phyloP scores from a whole-genome alignment of 2,888 invertebrate genomes.

The Mythimna pallens region DNA sequence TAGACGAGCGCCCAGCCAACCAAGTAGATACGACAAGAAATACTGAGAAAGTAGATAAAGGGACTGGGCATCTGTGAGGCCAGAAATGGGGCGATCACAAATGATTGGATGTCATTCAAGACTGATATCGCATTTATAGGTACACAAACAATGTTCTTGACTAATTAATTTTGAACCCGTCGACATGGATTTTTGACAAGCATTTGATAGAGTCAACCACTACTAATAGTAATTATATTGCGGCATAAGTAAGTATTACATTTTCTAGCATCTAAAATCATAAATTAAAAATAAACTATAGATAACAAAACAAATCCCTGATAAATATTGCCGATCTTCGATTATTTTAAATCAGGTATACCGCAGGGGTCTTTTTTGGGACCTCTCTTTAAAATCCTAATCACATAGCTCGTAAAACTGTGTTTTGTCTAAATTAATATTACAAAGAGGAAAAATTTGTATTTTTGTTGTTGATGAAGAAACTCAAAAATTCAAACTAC shows the following conservation, averaged over 20 bases:
- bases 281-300: background rate
- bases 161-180: background rate
- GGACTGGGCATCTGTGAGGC: slow-evolving; percentile 51
- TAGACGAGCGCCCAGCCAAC: slow-evolving; percentile 61
- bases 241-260: background rate
- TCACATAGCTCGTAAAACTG: background rate
- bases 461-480: too few species aligned
- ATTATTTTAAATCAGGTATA: slow-evolving; percentile 13
- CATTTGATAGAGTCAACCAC: slow-evolving; percentile 25
- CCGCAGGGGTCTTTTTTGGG: slow-evolving; percentile 37
- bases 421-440: background rate
- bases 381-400: background rate
- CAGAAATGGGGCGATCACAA: background rate
- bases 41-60: slow-evolving; percentile 21
- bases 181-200: slow-evolving; percentile 1
- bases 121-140: background rate
- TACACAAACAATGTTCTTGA: background rate
- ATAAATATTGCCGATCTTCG: too few species aligned
- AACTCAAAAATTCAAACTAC: too few species aligned
- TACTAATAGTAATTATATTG: background rate
- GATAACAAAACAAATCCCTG: background rate
- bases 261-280: background rate
- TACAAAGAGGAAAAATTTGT: too few species aligned
- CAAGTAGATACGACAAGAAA: slow-evolving; percentile 62
- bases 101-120: background rate